Evolutionary conservation across 1,140 invertebrate genomes (phyloP), one percentile per base, ranked within the genome.

Genomic region (Pseudomyrmex pallidus): DNA sequence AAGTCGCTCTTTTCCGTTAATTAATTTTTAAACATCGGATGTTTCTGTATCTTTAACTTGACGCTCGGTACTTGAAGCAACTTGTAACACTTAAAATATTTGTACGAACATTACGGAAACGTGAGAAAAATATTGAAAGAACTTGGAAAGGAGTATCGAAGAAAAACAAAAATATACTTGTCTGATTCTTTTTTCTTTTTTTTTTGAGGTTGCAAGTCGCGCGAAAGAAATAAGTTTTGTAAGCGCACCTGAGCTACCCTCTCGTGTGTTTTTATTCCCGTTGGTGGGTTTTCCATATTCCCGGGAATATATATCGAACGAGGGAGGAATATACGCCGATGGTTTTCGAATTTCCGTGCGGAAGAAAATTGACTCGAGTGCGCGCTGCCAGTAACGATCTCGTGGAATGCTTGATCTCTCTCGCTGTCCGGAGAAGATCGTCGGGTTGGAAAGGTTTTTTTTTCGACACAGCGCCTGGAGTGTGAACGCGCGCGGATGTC

Each of bases 371-470:
- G 76, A 59, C 64, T 68, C 76, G 1, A 59, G 15, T 68, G 15
- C 35, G 35, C 35, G 35, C 66, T 57, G 10, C 7, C 17, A 59
- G 12, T 59, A 52, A 22, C 10, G 54, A 57, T 78, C 54, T 70
- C 44, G n/a, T 7, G 22, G 66, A 44, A 80, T 70, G 10, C 46
- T 68, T n/a, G 52, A 78, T 68, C 44, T 68, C 54, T 20, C 20
- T 66, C 22, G 46, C 5, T 20, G 57, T 72, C 54, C 54, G 35
- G 5, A 59, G n/a, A 1, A 46, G 7, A 68, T 57, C 1, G 44
- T 35, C 44, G 20, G 10, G 20, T 44, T 52, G 10, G 22, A 80
- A 77, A 80, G 59, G 76, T 80, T 80, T 80, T 77, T 80, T 77
- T 80, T 72, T 25, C 25, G 52, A 56, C 44, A 25, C 56, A n/a